A percentile compares a stretch with the other conserved stretches of the same genome.
Evolutionary conservation across 2,113 vertebrate genomes (phyloP).

Genomic region (rat (Rattus norvegicus)): GRCr8 NC_086031.1:102538001-102538500

Average conservation of each 20-base stretch:
- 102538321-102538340: background rate
- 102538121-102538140: background rate
- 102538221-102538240: background rate
- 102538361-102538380: background rate
- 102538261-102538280: background rate
- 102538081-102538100: background rate
- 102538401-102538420: background rate
- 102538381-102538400: background rate
- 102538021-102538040: background rate
- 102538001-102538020: background rate
- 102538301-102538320: background rate
- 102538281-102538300: background rate
- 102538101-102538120: background rate
- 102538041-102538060: background rate
- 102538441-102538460: no score
- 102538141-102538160: background rate
- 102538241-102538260: background rate
- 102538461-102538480: no score
- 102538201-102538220: background rate
- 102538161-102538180: background rate
- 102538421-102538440: background rate
- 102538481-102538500: no score
- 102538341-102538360: background rate
- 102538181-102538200: background rate
- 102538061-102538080: background rate